These are phyloP conservation scores for Acronicta leporina DNA, from an alignment of 2,888 invertebrate species.

Conservation along the genomic window DNA sequence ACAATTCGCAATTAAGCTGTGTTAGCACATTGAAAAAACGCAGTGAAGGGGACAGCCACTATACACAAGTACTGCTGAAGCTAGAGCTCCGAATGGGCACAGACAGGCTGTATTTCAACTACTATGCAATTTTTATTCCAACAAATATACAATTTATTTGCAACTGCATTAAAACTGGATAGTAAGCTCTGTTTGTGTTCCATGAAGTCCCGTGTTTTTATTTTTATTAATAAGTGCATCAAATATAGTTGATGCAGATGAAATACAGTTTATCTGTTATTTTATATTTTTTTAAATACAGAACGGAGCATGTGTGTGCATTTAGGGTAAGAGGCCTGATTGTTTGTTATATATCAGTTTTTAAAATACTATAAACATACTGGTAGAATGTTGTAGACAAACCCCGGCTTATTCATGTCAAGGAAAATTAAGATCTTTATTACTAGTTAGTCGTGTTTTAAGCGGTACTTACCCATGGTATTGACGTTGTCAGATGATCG, in stretches of 20 bases:
- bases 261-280: not conserved
- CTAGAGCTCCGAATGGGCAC: constrained; percentile 7
- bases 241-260: not conserved
- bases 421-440: not conserved
- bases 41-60: constrained; percentile 60
- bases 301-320: too few species aligned
- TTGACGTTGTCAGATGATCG: constrained; percentile 86
- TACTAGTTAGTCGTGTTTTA: not conserved
- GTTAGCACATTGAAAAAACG: constrained; percentile 65
- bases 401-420: constrained; percentile 2
- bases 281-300: too few species aligned
- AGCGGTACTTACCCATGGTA: constrained; percentile 77
- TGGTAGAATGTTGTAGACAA: constrained; percentile 3
- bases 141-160: too few species aligned
- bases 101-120: constrained; percentile 1
- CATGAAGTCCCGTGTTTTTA: too few species aligned
- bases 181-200: too few species aligned
- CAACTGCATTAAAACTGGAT: too few species aligned
- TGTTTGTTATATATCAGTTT: constrained; percentile 13
- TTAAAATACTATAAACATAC: constrained; percentile 9
- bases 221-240: too few species aligned
- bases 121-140: too few species aligned
- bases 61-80: constrained; percentile 27
- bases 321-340: too few species aligned
- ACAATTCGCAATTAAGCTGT: constrained; percentile 67